Base-by-base conservation (phyloP, 2,113 vertebrate species). In the Chaetodon auriga region DNA sequence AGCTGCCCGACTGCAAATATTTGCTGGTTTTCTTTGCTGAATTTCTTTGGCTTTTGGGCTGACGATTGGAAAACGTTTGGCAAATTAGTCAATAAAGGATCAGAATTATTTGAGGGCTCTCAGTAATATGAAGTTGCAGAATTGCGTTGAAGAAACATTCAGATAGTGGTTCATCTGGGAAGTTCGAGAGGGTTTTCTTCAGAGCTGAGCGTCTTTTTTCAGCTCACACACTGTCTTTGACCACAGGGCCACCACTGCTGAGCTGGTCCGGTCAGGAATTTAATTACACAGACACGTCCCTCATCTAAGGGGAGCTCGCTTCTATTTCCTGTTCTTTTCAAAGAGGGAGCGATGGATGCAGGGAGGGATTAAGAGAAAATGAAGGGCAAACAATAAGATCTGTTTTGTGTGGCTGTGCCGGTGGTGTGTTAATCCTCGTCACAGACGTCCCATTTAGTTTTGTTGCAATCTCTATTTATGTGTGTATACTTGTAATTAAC, bases 211-310 rank as follows among this genome's bases (percentile, higher is more conserved):
- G 36, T 46, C 13, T 35, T 83, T 43, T 60, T 66, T 58, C 25
- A 61, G 7, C 23, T 5, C 48, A 48, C 58, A 81, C 49, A 81
- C 76, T 87, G 80, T 76, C 81, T 74, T 64, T 64, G 76, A 75
- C 82, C 80, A 53, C 69, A 45, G 19, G 65, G 70, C 81, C 57
- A 70, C 61, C 57, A 55, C 81, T 68, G 65, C 86, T 84, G 81
- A 78, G 78, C 60, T 76, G 65, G 18, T 68, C 75, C 73, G 70
- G n/a, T 68, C 63, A 76, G 65, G 83, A 92, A 91, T 92, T 82
- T 84, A 90, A 94, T 94, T 86, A 92, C 85, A 87, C 49, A 69
- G 69, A 80, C 73, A 80, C 69, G 88, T 84, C 80, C 62, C 65
- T 88, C 78, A 74, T 75, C 57, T 70, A 18, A 61, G 51, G 36